Evolutionary conservation across 2,113 vertebrate species (phyloP).

Genomic region (Recurvirostra avosetta): DNA sequence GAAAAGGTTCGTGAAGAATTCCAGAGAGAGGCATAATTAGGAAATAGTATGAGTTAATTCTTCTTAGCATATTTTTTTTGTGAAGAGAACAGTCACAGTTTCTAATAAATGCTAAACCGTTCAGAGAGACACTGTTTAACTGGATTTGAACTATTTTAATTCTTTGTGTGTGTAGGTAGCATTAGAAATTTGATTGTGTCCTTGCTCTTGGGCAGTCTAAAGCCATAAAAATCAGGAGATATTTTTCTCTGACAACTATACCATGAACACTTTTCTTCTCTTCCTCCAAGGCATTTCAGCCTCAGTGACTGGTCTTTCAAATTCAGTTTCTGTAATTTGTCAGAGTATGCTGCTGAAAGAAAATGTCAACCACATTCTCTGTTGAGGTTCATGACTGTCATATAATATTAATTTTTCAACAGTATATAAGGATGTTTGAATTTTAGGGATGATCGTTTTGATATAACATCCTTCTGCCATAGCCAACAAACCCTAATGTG

Average conservation of each 20-base stretch:
- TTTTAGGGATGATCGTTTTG: background rate
- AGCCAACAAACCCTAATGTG: background rate
- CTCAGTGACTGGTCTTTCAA: background rate
- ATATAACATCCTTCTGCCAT: background rate
- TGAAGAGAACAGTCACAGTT: background rate
- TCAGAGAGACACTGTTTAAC: background rate
- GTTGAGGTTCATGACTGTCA: constrained; percentile 23
- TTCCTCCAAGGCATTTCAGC: constrained; percentile 31
- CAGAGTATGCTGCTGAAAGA: constrained; percentile 14
- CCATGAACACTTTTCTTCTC: background rate
- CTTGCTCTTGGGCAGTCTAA: background rate
- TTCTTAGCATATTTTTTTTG: background rate
- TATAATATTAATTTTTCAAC: constrained; percentile 31
- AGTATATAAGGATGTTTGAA: background rate
- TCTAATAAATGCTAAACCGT: background rate
- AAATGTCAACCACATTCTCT: constrained; percentile 12
- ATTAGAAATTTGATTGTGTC: background rate
- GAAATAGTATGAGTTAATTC: background rate
- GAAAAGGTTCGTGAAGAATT: background rate
- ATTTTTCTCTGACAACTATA: background rate
- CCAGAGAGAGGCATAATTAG: background rate
- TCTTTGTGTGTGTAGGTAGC: background rate
- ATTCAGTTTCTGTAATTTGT: constrained; percentile 25
- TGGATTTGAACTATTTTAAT: background rate
- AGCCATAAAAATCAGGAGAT: background rate